Conservation (phyloP, 2,888 invertebrate species). For the Leucophenga montana region DNA sequence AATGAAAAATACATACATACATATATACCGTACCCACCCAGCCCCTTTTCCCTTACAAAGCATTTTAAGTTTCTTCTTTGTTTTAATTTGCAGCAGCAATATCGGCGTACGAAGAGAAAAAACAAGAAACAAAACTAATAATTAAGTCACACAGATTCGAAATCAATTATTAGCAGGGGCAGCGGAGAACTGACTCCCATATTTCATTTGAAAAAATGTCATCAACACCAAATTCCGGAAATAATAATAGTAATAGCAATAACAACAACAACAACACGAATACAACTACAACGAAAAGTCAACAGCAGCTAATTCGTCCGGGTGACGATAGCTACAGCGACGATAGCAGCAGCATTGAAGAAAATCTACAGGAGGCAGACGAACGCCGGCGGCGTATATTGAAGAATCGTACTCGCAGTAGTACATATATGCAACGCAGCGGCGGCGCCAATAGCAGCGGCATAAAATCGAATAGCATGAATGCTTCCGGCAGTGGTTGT, state of each 20-base stretch:
- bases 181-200: constrained; percentile 16
- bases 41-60: background rate
- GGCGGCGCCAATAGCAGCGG: constrained; percentile 31
- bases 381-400: constrained; percentile 79
- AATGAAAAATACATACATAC: no score
- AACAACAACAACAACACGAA: constrained; percentile 47
- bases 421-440: constrained; percentile 61
- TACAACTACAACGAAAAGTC: constrained; percentile 52
- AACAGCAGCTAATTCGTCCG: constrained; percentile 44
- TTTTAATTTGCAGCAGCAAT: background rate
- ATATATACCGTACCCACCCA: no score
- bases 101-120: no score
- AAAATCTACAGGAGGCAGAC: constrained; percentile 84
- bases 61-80: background rate
- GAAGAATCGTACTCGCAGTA: constrained; percentile 79
- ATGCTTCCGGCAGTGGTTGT: constrained; percentile 39
- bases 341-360: constrained; percentile 88
- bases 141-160: no score
- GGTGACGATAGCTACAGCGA: constrained; percentile 74
- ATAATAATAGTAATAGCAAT: constrained; percentile 64
- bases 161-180: background rate
- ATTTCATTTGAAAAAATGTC: constrained; percentile 60
- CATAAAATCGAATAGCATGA: constrained; percentile 44
- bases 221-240: constrained; percentile 68
- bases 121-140: no score